Evolutionary conservation across 1,140 invertebrate genomes (phyloP).

Genomic region (Calycopis cecrops): DNA sequence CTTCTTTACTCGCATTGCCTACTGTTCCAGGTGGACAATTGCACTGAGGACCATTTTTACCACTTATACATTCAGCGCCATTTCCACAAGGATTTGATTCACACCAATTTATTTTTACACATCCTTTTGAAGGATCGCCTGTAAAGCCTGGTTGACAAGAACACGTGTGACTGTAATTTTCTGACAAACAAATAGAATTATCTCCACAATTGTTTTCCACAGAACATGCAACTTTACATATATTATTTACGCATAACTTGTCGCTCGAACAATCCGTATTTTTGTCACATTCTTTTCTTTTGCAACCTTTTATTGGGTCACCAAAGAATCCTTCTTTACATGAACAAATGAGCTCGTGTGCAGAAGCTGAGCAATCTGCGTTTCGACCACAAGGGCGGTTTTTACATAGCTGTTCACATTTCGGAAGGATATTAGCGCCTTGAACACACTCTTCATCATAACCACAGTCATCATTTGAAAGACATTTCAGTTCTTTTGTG

Average conservation of each 20-base stretch:
- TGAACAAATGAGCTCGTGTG: slow-evolving; percentile 83
- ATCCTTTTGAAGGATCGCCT: slow-evolving; percentile 83
- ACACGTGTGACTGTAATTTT: slow-evolving; percentile 84
- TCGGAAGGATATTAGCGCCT: slow-evolving; percentile 80
- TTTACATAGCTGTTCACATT: slow-evolving; percentile 83
- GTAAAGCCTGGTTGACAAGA: slow-evolving; percentile 91
- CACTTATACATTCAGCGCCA: slow-evolving; percentile 88
- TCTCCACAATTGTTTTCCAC: slow-evolving; percentile 86
- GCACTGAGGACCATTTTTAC: slow-evolving; percentile 87
- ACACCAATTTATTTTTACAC: slow-evolving; percentile 87
- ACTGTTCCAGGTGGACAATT: slow-evolving; percentile 85
- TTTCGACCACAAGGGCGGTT: slow-evolving; percentile 87
- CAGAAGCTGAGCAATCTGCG: slow-evolving; percentile 82
- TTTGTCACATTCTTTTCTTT: slow-evolving; percentile 83
- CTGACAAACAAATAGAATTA: slow-evolving; percentile 88
- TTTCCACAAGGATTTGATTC: slow-evolving; percentile 86
- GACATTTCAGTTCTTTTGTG: slow-evolving; percentile 85
- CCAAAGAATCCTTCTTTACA: slow-evolving; percentile 88
- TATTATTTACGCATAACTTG: slow-evolving; percentile 86
- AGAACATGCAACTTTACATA: slow-evolving; percentile 90
- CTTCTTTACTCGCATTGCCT: slow-evolving; percentile 88
- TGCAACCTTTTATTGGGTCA: slow-evolving; percentile 85
- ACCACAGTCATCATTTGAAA: slow-evolving; percentile 81
- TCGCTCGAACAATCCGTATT: slow-evolving; percentile 86
- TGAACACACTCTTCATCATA: slow-evolving; percentile 64